phyloP scores from a whole-genome alignment of 2,888 invertebrate species.

The Sminthurides aquaticus region DNA sequence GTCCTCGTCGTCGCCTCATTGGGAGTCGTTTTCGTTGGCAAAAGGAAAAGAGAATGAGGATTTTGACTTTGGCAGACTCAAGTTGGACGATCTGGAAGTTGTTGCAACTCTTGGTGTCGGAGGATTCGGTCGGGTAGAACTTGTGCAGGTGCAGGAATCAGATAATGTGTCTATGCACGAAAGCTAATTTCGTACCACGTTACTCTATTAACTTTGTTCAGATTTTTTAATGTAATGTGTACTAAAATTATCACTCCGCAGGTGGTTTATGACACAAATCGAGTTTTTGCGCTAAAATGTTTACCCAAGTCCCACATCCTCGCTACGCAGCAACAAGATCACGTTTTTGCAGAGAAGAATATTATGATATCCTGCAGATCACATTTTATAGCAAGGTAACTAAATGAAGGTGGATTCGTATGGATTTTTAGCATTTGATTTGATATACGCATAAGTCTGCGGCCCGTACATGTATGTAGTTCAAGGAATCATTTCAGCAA shows the following conservation, averaged over 20 bases:
- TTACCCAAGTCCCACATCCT: constrained; percentile 83
- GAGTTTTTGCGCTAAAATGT: constrained; percentile 72
- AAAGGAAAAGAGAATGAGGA: constrained; percentile 51
- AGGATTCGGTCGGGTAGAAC: constrained; percentile 82
- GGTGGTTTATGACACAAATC: constrained; percentile 35
- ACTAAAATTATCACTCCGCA: constrained; percentile 7
- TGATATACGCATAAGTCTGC: no score
- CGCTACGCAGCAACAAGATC: constrained; percentile 79
- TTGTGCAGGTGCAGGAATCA: constrained; percentile 50
- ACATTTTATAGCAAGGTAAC: constrained; percentile 71
- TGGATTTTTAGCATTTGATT: no score
- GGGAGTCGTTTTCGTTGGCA: not conserved
- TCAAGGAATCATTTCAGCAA: no score
- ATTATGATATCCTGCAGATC: constrained; percentile 68
- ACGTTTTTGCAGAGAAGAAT: constrained; percentile 78
- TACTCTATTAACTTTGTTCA: no score
- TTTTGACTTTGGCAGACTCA: constrained; percentile 57
- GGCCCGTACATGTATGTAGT: no score
- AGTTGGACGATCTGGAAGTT: constrained; percentile 68
- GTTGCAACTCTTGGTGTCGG: constrained; percentile 84
- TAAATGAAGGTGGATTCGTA: no score
- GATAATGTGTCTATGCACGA: not conserved
- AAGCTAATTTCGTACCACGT: not conserved
- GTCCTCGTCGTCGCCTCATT: constrained; percentile 4
- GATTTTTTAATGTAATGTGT: not conserved